Evolutionary conservation across 2,797 vertebrate species (phyloP), one percentile per base, ranked within the genome.

Genomic region (Tokudaia muenninki): DNA sequence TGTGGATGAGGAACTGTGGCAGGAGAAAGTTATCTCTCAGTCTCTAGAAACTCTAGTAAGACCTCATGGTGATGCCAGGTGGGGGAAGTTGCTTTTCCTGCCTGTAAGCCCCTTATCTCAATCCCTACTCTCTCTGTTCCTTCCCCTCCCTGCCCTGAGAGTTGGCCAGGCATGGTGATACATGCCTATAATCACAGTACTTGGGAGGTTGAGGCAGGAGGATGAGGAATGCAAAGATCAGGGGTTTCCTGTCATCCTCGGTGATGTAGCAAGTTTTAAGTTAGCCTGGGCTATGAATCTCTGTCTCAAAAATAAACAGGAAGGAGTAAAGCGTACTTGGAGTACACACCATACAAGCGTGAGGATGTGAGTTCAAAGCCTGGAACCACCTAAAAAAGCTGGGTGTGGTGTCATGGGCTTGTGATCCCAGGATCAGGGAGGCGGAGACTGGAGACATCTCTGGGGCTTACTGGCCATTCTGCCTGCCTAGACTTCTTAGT

Each of bases 21-120:
- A 41, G 78, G 50, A 29, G 17, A 24, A 26, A 92, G 26, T 1
- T 24, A 74, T 83, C 70, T 87, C 14, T 50, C 63, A 29, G 6
- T 75, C 65, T 96, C 82, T 59, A 41, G 92, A 92, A 75, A 67
- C 77, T 10, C 29, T 34, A 63, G 57, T 19, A 37, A 44, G 72
- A 44, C 44, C 74, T 29, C 31, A 2, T 67, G 22, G 44, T 90
- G 57, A 47, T 8, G 6, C 24, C 11, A 10, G 1, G 34, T 37
- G 6, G 50, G n/a, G 1, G 8, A 37, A 0, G 34, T 22, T 16
- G 7, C 24, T n/a, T 29, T 31, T 12, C 59, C 29, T 5, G 26
- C 8, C 41, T 63, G 0, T 0, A 67, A 65, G 50, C 7, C 3
- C 10, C 19, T 17, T 10, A 55, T n/a, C 9, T 65, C 6, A 13